Conservation (phyloP, 1,140 invertebrate genomes). For the Halictus rubicundus region DNA sequence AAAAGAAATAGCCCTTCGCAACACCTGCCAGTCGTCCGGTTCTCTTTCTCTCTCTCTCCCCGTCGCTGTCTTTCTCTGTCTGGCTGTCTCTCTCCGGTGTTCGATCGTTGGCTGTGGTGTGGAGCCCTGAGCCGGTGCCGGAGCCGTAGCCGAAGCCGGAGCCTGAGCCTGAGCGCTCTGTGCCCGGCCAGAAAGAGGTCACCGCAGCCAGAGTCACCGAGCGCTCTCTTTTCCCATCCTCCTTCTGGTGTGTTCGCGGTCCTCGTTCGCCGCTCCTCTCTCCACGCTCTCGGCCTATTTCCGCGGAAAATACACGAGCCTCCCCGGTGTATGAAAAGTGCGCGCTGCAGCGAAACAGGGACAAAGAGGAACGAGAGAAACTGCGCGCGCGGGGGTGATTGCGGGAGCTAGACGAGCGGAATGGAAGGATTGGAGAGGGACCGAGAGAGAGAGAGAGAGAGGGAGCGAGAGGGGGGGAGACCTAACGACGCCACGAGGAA, state of each 20-base stretch:
- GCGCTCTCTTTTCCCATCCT: constrained; percentile 9
- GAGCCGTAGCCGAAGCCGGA: too few species aligned
- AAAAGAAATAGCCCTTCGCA: constrained; percentile 41
- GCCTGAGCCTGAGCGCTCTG: constrained; percentile 7
- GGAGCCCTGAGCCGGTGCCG: too few species aligned
- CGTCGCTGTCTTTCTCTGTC: background rate
- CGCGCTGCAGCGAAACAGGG: constrained; percentile 37
- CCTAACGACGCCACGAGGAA: constrained; percentile 38
- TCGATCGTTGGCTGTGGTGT: too few species aligned
- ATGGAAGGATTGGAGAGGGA: background rate
- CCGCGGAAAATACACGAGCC: constrained; percentile 55
- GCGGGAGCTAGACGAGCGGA: background rate
- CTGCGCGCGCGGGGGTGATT: background rate
- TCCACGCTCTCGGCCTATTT: constrained; percentile 66
- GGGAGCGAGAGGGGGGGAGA: constrained; percentile 19
- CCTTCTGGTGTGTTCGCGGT: background rate
- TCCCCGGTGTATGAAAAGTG: constrained; percentile 45
- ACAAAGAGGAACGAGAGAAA: constrained; percentile 35
- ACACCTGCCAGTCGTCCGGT: constrained; percentile 30
- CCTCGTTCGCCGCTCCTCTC: constrained; percentile 32
- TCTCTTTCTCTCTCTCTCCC: background rate
- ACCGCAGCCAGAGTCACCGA: constrained; percentile 18
- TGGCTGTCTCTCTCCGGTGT: too few species aligned
- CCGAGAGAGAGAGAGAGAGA: background rate
- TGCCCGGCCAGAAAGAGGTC: constrained; percentile 41